A percentile compares a stretch with the other conserved stretches of the same genome.
These are phyloP conservation scores for Digitonthophagus gazella DNA, from an alignment of 2,888 invertebrate species.

Conservation along the genomic window DNA sequence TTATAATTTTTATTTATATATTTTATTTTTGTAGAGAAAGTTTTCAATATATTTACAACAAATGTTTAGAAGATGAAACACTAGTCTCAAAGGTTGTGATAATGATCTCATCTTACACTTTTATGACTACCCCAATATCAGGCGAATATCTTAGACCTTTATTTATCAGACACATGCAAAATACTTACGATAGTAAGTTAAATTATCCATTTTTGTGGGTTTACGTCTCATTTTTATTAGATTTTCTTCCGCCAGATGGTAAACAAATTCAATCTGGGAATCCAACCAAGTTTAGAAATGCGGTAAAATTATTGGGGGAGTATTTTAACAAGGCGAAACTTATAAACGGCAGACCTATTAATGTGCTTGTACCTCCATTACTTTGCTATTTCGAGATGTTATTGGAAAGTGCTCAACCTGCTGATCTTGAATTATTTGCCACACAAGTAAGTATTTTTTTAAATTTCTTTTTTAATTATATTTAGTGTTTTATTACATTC, in stretches of 20 bases:
- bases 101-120: constrained; percentile 44
- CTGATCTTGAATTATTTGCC: constrained; percentile 49
- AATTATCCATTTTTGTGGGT: neutral
- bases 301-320: constrained; percentile 48
- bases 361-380: constrained; percentile 42
- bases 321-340: constrained; percentile 44
- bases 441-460: constrained; percentile 43
- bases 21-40: constrained; percentile 39
- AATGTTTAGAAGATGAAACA: constrained; percentile 41
- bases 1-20: constrained; percentile 5
- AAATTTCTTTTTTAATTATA: neutral
- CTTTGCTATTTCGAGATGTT: constrained; percentile 48
- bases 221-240: constrained; percentile 8
- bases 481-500: neutral
- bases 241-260: constrained; percentile 31
- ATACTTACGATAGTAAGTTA: constrained; percentile 41
- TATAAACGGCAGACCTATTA: constrained; percentile 37
- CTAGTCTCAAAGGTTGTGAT: constrained; percentile 44
- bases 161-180: constrained; percentile 44
- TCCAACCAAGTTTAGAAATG: constrained; percentile 45
- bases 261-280: constrained; percentile 34
- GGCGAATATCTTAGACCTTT: constrained; percentile 34
- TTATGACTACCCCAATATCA: constrained; percentile 36
- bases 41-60: constrained; percentile 42
- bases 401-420: constrained; percentile 45